These are phyloP conservation scores for Panthera uncia DNA, from an alignment of 2,113 vertebrate genomes.

Conservation along the genomic window DNA sequence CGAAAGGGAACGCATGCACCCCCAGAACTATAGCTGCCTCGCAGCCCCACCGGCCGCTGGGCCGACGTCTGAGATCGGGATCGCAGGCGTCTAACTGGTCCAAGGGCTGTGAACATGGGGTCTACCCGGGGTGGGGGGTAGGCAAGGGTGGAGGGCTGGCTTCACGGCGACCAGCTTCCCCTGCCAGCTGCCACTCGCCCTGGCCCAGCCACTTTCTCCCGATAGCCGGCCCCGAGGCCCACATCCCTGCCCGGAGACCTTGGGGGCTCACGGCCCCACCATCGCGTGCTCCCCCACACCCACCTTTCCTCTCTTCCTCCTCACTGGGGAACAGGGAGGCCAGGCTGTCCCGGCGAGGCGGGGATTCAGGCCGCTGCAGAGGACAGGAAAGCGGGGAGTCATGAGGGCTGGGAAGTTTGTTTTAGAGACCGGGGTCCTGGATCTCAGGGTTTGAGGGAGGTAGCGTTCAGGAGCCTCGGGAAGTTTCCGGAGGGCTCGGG, in stretches of 20 bases:
- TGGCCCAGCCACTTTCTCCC: neutral
- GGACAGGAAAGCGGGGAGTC: neutral
- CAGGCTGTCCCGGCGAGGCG: conserved; percentile 84
- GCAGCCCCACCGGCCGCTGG: conserved; percentile 79
- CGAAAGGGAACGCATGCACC: accelerated
- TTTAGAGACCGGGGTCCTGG: neutral
- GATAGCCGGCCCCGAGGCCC: neutral
- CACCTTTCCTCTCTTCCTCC: conserved; percentile 88
- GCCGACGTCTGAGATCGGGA: accelerated
- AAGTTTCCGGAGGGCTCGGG: too few relatives aligned
- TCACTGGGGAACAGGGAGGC: conserved; percentile 89
- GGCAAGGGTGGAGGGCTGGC: too few relatives aligned
- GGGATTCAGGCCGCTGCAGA: conserved; percentile 81
- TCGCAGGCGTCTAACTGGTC: neutral
- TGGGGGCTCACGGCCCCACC: neutral
- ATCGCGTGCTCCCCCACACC: neutral
- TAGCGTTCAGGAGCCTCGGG: neutral
- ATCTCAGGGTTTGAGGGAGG: neutral
- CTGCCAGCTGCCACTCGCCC: accelerated
- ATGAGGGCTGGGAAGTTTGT: neutral
- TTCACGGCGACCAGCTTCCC: neutral
- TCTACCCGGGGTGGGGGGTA: neutral
- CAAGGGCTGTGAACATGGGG: accelerated
- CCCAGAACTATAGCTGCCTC: conserved; percentile 32
- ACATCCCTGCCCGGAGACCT: neutral